A percentile compares a stretch with the other conserved stretches of the same genome.
Evolutionary conservation across 1,140 invertebrate species (phyloP).

Genomic region (Alviniconcha marisindica): DNA sequence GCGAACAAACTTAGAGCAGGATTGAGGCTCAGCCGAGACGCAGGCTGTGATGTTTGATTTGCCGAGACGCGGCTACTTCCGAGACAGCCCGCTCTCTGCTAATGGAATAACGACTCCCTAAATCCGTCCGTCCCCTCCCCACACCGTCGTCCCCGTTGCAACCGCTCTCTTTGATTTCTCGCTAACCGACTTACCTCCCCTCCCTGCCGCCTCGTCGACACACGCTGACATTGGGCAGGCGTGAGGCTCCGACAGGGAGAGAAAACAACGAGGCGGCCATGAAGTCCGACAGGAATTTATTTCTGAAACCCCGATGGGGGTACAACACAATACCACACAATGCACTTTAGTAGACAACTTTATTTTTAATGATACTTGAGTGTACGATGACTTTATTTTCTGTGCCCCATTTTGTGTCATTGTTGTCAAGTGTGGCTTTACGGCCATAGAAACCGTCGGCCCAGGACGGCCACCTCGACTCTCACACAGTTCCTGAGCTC

Average conservation of each 20-base stretch:
- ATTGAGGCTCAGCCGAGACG: constrained; percentile 23
- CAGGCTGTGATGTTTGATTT: constrained; percentile 37
- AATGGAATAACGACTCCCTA: constrained; percentile 29
- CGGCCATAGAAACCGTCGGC: no score
- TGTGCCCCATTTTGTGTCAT: no score
- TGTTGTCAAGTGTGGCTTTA: no score
- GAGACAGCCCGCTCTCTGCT: constrained; percentile 8
- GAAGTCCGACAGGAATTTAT: no score
- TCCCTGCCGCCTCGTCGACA: constrained; percentile 20
- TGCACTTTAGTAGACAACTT: no score
- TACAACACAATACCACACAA: no score
- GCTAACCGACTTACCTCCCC: constrained; percentile 38
- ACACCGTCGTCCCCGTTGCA: background rate
- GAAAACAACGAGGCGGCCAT: no score
- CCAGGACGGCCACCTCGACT: no score
- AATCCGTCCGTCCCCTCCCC: constrained; percentile 10
- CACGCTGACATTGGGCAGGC: constrained; percentile 32
- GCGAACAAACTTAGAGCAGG: constrained; percentile 40
- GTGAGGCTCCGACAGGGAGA: constrained; percentile 27
- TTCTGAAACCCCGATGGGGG: no score
- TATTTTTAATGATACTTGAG: no score
- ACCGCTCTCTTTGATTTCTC: constrained; percentile 36
- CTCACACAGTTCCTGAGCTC: no score
- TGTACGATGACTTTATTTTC: no score
- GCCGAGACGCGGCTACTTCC: constrained; percentile 13